Evolutionary conservation across 2,888 invertebrate genomes (phyloP), one percentile per base, ranked within the genome.

Genomic region (Drosophila macrothrix): DNA sequence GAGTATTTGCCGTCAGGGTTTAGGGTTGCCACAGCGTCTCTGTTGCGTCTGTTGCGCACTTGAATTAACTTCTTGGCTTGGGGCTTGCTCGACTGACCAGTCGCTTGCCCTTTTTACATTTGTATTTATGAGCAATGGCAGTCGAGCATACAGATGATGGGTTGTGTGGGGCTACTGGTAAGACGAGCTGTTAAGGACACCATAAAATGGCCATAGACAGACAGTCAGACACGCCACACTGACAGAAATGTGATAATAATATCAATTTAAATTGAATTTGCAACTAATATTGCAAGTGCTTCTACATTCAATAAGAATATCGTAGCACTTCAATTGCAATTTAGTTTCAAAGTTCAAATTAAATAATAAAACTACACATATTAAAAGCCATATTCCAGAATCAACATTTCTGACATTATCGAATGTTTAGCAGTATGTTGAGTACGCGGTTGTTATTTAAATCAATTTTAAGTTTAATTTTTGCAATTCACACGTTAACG

Each of bases 71-170:
- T 61, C 22, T 56, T 63, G 70, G 64, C 50, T 52, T 33, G 41
- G 58, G 58, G 39, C 22, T 5, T 16, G 33, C 22, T 54, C 43
- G 35, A 37, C 46, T 46, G 46, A 25, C 46, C 46, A 46, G 25
- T 46, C 46, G 25, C 46, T 61, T 78, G 79, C 72, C 72, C 80
- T 82, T 82, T 83, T 81, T 75, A 79, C 86, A 85, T 84, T 85
- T 79, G 83, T 88, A 83, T 88, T 88, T 84, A 85, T 88, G 86
- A 83, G 72, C 78, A 67, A 73, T 46, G 78, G 56, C 41, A 56
- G 60, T 35, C 33, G 29, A 62, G 53, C 59, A 66, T 58, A 43
- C 22, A 22, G 22, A 46, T 25, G 22, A 25, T 14, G 46, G 46
- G 16, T 16, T 46, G 25, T 25, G 16, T 50, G 64, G 53, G 39